Evolutionary conservation across 1,140 invertebrate species (phyloP).

Genomic region (Drosophila equinoxialis): DNA sequence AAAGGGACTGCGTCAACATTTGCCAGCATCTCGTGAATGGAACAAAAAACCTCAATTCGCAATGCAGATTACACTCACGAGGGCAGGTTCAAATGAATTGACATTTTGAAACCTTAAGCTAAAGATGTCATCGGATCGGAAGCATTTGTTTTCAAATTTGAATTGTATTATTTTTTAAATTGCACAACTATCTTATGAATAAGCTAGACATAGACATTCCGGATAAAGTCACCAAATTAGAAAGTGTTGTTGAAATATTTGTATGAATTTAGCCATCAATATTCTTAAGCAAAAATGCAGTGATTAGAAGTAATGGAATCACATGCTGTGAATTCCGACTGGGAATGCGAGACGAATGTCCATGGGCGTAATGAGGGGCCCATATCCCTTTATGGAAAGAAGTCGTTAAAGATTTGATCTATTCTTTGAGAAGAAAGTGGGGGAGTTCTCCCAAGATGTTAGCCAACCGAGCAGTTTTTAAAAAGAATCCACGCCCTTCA

Average conservation of each 20-base stretch:
- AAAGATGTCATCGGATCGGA: background rate
- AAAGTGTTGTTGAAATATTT: background rate
- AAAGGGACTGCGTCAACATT: constrained; percentile 16
- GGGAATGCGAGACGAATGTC: background rate
- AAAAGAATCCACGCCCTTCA: background rate
- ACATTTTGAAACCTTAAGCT: background rate
- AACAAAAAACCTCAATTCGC: constrained; percentile 4
- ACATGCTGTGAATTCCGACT: constrained; percentile 7
- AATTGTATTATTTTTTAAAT: background rate
- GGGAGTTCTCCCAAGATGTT: too few species aligned
- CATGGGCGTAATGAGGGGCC: background rate
- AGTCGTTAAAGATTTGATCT: too few species aligned
- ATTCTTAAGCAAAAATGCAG: background rate
- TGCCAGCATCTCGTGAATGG: constrained; percentile 6
- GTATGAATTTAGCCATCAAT: background rate
- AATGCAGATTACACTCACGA: constrained; percentile 1
- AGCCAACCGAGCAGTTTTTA: too few species aligned
- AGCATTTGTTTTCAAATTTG: background rate
- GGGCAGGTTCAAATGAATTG: background rate
- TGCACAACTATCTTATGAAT: too few species aligned
- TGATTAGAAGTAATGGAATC: background rate
- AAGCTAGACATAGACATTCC: too few species aligned
- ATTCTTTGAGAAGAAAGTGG: too few species aligned
- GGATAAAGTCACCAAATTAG: background rate
- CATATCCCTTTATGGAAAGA: too few species aligned